These are phyloP conservation scores for Papilio aristodemus DNA, from an alignment of 1,140 invertebrate genomes.

Conservation along the genomic window DNA sequence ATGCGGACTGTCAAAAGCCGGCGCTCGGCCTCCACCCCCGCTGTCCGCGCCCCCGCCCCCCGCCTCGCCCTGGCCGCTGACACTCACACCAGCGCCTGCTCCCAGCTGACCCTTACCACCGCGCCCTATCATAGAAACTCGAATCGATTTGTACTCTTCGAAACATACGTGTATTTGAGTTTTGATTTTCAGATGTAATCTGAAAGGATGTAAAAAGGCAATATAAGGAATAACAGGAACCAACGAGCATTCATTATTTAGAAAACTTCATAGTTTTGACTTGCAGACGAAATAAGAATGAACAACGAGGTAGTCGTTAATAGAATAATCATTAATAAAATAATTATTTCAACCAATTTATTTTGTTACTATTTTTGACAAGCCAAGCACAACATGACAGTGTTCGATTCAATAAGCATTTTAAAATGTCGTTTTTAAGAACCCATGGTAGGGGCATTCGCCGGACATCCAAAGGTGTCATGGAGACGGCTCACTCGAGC, in stretches of 20 bases:
- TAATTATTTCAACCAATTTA: too few species aligned
- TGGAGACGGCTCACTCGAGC: constrained; percentile 55
- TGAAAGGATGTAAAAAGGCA: too few species aligned
- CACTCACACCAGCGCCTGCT: constrained; percentile 47
- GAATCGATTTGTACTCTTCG: constrained; percentile 20
- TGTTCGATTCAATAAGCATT: background rate
- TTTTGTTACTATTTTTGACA: too few species aligned
- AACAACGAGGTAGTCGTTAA: too few species aligned
- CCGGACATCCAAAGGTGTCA: constrained; percentile 58
- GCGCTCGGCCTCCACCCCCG: constrained; percentile 54
- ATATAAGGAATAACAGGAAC: too few species aligned
- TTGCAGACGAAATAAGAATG: too few species aligned
- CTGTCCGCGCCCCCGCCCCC: constrained; percentile 46
- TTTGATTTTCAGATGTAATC: background rate
- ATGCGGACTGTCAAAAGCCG: constrained; percentile 72
- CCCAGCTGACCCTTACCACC: constrained; percentile 54
- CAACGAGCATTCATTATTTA: too few species aligned
- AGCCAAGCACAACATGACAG: too few species aligned
- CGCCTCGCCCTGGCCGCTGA: constrained; percentile 53
- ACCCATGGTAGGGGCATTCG: constrained; percentile 37
- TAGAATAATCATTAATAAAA: too few species aligned
- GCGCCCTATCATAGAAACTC: constrained; percentile 37
- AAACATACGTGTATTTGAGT: background rate
- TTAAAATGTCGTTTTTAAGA: background rate
- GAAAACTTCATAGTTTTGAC: too few species aligned